Evolutionary conservation across 2,113 vertebrate genomes (phyloP), one percentile per base, ranked within the genome.

Genomic region (Syngnathus typhle): DNA sequence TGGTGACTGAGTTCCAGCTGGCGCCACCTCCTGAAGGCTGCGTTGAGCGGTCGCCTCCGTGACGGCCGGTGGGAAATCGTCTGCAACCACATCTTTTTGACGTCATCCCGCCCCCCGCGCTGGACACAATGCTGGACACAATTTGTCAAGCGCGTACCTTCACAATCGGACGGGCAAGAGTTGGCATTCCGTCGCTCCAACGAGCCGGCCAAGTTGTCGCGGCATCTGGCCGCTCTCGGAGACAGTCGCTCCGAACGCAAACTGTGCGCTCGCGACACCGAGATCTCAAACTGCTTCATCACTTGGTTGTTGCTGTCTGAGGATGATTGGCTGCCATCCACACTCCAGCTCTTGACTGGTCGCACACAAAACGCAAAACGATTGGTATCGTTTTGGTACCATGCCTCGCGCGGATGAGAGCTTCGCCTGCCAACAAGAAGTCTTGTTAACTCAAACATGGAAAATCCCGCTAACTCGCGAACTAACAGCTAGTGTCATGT

Each of bases 271-370:
- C 89, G 87, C 0, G 92, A 91, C 76, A 93, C 90, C 0, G 93
- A 94, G 75, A 92, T 91, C 84, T 95, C 92, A 79, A 93, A 93
- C 67, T 93, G 91, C 74, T 93, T 93, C 71, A 92, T 89, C 72
- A 94, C 75, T 65, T 94, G 92, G 0, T 89, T 90, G 0, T 92
- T 83, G 2, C 89, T 92, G 83, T 92, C 94, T 11, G 93, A 93
- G 23, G 93, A 92, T 12, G 64, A 51, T 6, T 85, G 89, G 62
- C 77, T 76, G n/a, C 73, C 81, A 1, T 92, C 87, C 27, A 90
- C 69, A 0, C 89, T 12, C 9, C 16, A 92, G 75, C 91, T 93
- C 76, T 87, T 91, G 69, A 89, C 92, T 94, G 60, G 64, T 23
- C 65, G 55, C 60, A 68, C 47, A 74, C 0, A 27, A 43, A 76